Evolutionary conservation across 2,113 vertebrate genomes (phyloP), one percentile per base, ranked within the genome.

Genomic region (Microtus montanus): DNA sequence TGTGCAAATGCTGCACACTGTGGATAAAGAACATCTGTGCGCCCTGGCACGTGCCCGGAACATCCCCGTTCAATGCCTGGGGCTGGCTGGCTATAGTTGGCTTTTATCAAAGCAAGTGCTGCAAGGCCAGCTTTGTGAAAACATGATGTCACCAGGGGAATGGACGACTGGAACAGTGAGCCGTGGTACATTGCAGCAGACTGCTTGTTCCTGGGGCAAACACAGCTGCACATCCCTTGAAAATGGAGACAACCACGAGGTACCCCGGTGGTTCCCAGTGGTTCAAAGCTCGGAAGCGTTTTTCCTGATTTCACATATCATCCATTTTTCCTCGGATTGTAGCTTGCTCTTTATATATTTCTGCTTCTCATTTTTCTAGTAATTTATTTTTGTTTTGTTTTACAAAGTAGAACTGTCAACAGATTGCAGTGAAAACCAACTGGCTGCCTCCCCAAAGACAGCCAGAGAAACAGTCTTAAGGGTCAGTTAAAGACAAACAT

Each of bases 141-240:
- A 10, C 13, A 15, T 9, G 33, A 11, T 3, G 5, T 19, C 22
- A 2, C 11, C 2, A 22, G 58, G 41, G 66, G 58, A 8, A 22
- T 1, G 71, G 28, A 4, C 17, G 0, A 0, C 5, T 11, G 11
- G 10, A 22, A 0, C 0, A 12, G 64, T 44, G 49, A 68, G 8
- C 14, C 0, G 1, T 3, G 58, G 35, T 0, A 8, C 2, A 0
- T 15, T 2, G 5, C 7, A 33, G 41, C 41, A 8, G 35, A 15
- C 3, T 12, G 33, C 41, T 30, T 6, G 47, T 35, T 77, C 28
- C 4, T 49, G 26, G 44, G n/a, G 12, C 20, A 47, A 61, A 17
- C n/a, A 30, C 4, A 26, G n/a, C n/a, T 7, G 24, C 49, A 54
- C 49, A 7, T 30, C 49, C 49, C 86, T 74, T 73, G 47, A 87